Base-by-base conservation (phyloP, 1,140 invertebrate genomes). In the Hyposmocoma kahamanoa region DNA sequence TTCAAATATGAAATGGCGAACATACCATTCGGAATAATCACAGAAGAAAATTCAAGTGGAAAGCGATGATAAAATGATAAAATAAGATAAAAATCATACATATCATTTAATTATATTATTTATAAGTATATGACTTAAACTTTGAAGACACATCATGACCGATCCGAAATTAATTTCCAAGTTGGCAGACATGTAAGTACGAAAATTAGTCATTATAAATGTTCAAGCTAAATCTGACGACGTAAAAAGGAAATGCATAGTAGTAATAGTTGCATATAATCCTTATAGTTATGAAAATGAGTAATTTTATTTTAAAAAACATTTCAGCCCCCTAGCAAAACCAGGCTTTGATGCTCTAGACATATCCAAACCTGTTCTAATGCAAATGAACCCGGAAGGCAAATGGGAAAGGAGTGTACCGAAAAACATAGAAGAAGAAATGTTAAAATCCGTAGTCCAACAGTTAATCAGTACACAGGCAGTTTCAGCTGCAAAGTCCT, bases 351-450 rank as follows among this genome's bases (percentile, higher is more conserved):
- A 79, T 24, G 56, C 73, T 5, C 44, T 81, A 4, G 58, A 53
- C 18, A 72, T 78, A 56, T 62, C 77, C 18, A 77, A 77, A 1
- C 77, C 80, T 6, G 47, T 76, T 4, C 30, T 84, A 8, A 65
- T 84, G 1, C 70, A 79, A 49, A 69, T 81, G 59, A 84, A 84
- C 41, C 63, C 72, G 8, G 53, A 73, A 13, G 80, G 80, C 6
- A 73, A 78, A 70, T 84, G 80, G 80, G 66, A 79, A 22, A 76
- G 62, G 21, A 53, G 36, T 17, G 68, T 63, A 42, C 80, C 73
- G 13, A 59, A 47, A 0, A 62, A 53, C 30, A 38, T 73, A 10
- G 70, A 84, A n/a, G 72, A 78, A 48, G 63, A 76, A 17, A 53
- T 54, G 5, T 45, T 81, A 1, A 73, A 64, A 41, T 54, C 63